phyloP scores from a whole-genome alignment of 2,797 vertebrate genomes.

The Graptemys geographica region DNA sequence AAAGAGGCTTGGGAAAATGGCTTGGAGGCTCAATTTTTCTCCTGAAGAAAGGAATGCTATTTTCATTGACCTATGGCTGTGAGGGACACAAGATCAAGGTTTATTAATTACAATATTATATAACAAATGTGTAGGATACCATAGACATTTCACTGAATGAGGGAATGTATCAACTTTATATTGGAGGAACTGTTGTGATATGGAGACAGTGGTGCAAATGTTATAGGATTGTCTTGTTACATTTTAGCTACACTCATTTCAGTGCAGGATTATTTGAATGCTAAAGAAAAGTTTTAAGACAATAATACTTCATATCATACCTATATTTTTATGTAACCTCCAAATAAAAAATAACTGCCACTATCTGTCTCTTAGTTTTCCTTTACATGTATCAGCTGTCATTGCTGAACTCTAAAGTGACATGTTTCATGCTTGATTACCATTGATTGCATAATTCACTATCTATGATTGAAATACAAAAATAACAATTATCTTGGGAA shows the following conservation, averaged over 20 bases:
- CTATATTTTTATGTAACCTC: neutral
- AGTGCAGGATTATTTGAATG: slow-evolving; percentile 57
- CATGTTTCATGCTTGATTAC: slow-evolving; percentile 58
- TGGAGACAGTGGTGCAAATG: neutral
- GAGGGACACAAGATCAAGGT: slow-evolving; percentile 52
- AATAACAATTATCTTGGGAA: slow-evolving; percentile 13
- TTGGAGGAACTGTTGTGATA: slow-evolving; percentile 44
- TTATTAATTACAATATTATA: slow-evolving; percentile 76
- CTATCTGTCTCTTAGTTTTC: neutral
- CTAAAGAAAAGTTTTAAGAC: slow-evolving; percentile 60
- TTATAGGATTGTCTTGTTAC: neutral
- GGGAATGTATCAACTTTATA: slow-evolving; percentile 67
- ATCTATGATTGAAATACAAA: slow-evolving; percentile 30
- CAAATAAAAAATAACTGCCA: neutral
- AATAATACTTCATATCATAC: neutral
- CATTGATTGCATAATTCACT: slow-evolving; percentile 22
- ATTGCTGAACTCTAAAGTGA: slow-evolving; percentile 50
- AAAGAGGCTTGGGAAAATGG: slow-evolving; percentile 67
- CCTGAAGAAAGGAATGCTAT: slow-evolving; percentile 66
- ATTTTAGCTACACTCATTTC: neutral
- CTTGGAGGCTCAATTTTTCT: slow-evolving; percentile 70
- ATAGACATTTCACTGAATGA: slow-evolving; percentile 63
- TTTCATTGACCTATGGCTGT: slow-evolving; percentile 65
- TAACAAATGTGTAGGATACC: slow-evolving; percentile 64
- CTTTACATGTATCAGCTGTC: slow-evolving; percentile 42